Percentiles rank a stretch among this genome's conserved stretches.
Conservation (phyloP, 2,888 invertebrate genomes). For the Amblyteles armatorius region DNA sequence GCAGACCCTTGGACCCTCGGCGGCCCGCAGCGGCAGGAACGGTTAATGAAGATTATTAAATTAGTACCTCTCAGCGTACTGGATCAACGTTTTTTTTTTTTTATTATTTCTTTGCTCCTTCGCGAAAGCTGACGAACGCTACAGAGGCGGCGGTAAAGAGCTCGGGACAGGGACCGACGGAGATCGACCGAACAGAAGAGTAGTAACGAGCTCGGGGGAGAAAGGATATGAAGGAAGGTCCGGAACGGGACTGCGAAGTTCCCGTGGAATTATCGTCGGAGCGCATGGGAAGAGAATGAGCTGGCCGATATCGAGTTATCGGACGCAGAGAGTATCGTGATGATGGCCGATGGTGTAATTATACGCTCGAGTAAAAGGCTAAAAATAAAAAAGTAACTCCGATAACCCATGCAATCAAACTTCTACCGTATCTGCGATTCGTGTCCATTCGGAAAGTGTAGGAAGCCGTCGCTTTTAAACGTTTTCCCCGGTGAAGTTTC, state of each 20-base stretch:
- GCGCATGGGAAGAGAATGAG: constrained; percentile 4
- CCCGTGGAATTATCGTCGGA: constrained; percentile 6
- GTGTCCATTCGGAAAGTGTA: background rate
- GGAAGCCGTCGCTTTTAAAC: background rate
- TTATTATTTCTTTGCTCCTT: constrained; percentile 28
- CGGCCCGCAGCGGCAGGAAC: constrained; percentile 48
- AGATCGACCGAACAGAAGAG: constrained; percentile 42
- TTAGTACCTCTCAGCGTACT: constrained; percentile 78
- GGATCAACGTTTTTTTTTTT: constrained; percentile 21
- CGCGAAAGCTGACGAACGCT: constrained; percentile 44
- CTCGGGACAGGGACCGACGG: constrained; percentile 10
- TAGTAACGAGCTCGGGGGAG: constrained; percentile 23
- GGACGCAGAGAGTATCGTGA: constrained; percentile 24
- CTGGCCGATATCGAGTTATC: constrained; percentile 7
- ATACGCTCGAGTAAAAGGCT: background rate
- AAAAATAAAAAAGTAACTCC: background rate
- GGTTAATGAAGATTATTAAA: constrained; percentile 82
- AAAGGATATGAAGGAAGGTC: background rate
- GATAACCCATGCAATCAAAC: constrained; percentile 7
- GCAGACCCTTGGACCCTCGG: constrained; percentile 39
- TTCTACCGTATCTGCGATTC: background rate
- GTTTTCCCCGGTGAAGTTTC: too few species aligned
- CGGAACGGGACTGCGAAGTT: background rate
- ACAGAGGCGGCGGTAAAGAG: constrained; percentile 52
- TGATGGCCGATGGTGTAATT: constrained; percentile 30